Conservation (phyloP, 2,113 vertebrate genomes). For the Saccopteryx bilineata region DNA sequence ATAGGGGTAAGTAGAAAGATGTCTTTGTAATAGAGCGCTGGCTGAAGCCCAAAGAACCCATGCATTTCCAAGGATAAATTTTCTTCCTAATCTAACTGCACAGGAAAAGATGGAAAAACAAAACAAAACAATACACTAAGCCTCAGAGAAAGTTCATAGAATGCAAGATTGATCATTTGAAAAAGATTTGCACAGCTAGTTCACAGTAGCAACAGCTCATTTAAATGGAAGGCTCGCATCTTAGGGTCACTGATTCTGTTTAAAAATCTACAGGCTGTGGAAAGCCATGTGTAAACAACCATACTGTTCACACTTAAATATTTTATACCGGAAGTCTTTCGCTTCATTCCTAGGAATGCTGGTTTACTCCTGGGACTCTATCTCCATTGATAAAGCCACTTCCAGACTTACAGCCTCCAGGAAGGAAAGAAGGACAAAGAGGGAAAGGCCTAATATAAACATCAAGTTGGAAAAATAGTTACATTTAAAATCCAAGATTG, state of each 20-base stretch:
- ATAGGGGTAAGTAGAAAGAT: neutral
- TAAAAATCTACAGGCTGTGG: neutral
- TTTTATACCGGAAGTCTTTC: neutral
- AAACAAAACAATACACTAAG: neutral
- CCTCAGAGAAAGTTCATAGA: conserved; percentile 56
- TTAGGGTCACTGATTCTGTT: neutral
- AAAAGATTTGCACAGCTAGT: neutral
- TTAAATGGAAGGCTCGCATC: neutral
- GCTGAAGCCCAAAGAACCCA: neutral
- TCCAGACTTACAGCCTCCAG: neutral
- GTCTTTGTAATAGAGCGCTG: neutral
- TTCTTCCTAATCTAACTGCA: neutral
- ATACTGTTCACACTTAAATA: neutral
- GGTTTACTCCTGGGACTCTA: neutral
- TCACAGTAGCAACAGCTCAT: neutral
- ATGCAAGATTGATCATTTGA: neutral
- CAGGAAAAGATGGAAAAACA: neutral
- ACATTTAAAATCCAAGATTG: neutral
- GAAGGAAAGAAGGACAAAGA: conserved; percentile 23
- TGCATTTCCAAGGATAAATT: conserved; percentile 38
- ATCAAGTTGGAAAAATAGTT: neutral
- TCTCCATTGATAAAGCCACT: neutral
- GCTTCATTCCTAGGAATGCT: neutral
- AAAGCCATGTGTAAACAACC: neutral
- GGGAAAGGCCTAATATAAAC: neutral